A percentile compares a stretch with the other conserved stretches of the same genome.
These are phyloP conservation scores for Trichonephila clavipes DNA, from an alignment of 1,140 invertebrate species.

Conservation along the genomic window DNA sequence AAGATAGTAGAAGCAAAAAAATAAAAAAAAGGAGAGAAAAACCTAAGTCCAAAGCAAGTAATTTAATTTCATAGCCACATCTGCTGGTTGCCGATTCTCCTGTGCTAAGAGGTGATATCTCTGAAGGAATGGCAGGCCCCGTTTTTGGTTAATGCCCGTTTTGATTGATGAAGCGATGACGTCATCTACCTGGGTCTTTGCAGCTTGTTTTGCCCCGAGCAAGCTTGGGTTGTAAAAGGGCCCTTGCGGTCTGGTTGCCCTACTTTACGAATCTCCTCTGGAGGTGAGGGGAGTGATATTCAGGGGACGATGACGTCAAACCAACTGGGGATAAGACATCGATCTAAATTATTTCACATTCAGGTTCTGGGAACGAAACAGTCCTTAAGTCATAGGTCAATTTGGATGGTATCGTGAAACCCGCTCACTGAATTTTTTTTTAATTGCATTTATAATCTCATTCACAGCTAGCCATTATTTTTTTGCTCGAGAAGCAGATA, in stretches of 20 bases:
- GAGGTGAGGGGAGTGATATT: not conserved
- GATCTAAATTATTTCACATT: constrained; percentile 24
- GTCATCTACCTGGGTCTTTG: constrained; percentile 19
- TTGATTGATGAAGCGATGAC: not conserved
- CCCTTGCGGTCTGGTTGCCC: not conserved
- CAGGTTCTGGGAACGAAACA: not conserved
- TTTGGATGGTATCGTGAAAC: not conserved
- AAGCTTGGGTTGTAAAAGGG: not conserved
- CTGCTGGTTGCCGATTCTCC: not conserved
- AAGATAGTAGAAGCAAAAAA: not conserved
- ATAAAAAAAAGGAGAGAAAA: not conserved
- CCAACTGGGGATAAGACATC: not conserved
- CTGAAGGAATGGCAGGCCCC: not conserved
- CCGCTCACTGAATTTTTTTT: not conserved
- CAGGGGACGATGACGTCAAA: constrained; percentile 2
- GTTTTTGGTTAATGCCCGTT: constrained; percentile 1
- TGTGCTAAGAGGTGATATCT: not conserved
- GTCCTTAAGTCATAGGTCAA: not conserved
- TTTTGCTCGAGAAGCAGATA: too few species aligned
- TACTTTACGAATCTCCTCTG: not conserved
- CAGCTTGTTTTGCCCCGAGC: not conserved
- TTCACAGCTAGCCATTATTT: too few species aligned
- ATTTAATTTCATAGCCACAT: constrained; percentile 57
- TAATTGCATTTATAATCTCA: not conserved
- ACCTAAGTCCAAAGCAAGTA: not conserved